These are phyloP conservation scores for Vicugna pacos DNA, from an alignment of 2,113 vertebrate species.

Conservation along the genomic window DNA sequence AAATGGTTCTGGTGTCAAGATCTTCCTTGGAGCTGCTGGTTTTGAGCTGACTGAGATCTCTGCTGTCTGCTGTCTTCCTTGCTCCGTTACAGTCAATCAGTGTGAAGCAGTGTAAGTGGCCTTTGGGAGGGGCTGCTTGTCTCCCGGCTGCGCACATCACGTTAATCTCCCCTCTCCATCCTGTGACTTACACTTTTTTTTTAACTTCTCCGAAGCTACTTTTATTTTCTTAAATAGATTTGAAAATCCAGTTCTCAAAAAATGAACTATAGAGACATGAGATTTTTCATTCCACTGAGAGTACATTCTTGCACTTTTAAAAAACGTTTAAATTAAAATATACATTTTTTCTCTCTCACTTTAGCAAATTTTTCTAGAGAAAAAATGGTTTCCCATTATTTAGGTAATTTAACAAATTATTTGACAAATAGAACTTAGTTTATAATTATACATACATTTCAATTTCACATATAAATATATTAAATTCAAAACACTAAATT, in stretches of 20 bases:
- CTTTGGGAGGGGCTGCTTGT: neutral
- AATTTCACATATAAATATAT: neutral
- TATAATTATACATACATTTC: neutral
- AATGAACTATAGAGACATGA: neutral
- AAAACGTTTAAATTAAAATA: slow-evolving; percentile 17
- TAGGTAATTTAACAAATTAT: neutral
- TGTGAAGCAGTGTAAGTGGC: slow-evolving; percentile 25
- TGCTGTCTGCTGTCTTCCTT: slow-evolving; percentile 26
- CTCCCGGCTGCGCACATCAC: neutral
- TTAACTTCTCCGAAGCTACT: neutral
- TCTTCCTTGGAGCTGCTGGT: slow-evolving; percentile 27
- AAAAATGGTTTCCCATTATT: neutral
- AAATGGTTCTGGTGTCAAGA: neutral
- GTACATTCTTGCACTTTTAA: slow-evolving; percentile 4
- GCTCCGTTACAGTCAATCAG: slow-evolving; percentile 37
- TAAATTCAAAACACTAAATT: neutral
- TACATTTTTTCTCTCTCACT: neutral
- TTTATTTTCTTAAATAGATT: slow-evolving; percentile 30
- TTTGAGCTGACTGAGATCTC: slow-evolving; percentile 58
- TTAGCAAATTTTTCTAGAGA: neutral
- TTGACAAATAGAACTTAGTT: neutral
- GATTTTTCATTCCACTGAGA: neutral
- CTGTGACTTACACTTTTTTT: no score
- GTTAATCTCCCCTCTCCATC: slow-evolving; percentile 30
- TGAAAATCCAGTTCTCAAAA: neutral